Evolutionary conservation across 1,140 invertebrate species (phyloP), one percentile per base, ranked within the genome.

Genomic region (Cyphomyrmex costatus): DNA sequence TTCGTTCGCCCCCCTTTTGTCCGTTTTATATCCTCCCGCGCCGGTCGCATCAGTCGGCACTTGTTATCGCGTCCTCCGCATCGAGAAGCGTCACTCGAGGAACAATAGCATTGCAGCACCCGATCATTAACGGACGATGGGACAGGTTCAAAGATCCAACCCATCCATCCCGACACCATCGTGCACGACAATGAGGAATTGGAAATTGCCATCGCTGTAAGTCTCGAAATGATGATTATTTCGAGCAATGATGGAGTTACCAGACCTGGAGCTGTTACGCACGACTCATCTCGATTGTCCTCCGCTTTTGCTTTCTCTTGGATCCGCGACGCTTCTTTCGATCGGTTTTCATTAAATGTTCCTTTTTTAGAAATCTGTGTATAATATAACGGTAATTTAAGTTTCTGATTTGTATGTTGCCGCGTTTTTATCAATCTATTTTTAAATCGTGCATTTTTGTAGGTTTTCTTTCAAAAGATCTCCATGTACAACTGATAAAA

Each of bases 31-130:
- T 82, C 66, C 63, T 60, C 36, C 56, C 27, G 42, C 27, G 33
- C 74, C 61, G 7, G 21, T 56, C 76, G 76, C 53, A 53, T 79
- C 76, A 70, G 79, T 83, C 68, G 68, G 33, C 53, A 60, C 79
- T 85, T 89, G 85, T 88, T 80, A 80, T 85, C 73, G 84, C 85
- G 74, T 74, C 27, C 51, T 27, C 33, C 27, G 63, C 85, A 82
- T 82, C 66, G 79, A 83, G 65, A 68, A 68, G 68, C 66, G 79
- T 74, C 79, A 83, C 68, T 46, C n/a, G 46, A 82, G 58, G 85
- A 82, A 73, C 85, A 71, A 80, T 71, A 46, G 85, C 36, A 65
- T 73, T 56, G 77, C 19, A 60, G 77, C 24, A 60, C 30, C 68
- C 68, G 68, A 73, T 83, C 53, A 74, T 83, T 83, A 83, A 74